Evolutionary conservation across 2,797 vertebrate genomes (phyloP).

Genomic region (Phrynocephalus vlangalii): DNA sequence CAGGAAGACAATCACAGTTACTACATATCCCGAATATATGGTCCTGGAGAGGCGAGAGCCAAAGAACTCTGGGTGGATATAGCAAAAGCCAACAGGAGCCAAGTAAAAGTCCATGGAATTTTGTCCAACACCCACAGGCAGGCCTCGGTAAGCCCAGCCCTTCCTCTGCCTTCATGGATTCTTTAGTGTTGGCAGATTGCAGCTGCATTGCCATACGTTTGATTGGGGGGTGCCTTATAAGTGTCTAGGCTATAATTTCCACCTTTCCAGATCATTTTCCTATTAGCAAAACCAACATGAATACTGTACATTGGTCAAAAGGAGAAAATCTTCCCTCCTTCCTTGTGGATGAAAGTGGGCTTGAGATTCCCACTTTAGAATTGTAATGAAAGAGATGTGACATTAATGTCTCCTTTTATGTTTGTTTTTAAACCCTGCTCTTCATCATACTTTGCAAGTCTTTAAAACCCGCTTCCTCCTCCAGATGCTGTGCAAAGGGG

Average conservation of each 20-base stretch:
- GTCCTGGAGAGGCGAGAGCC: slow-evolving; percentile 77
- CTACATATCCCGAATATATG: slow-evolving; percentile 85
- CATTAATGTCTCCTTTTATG: too few species aligned
- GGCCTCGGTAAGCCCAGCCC: slow-evolving; percentile 84
- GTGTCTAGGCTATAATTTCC: neutral
- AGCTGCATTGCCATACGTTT: neutral
- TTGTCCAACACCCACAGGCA: slow-evolving; percentile 91
- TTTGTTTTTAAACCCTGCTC: too few species aligned
- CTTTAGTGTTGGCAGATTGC: neutral
- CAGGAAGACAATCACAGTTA: slow-evolving; percentile 90
- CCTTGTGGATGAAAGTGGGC: too few species aligned
- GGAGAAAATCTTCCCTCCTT: too few species aligned
- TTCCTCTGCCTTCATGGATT: neutral
- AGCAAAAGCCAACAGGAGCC: slow-evolving; percentile 78
- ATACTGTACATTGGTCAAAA: neutral
- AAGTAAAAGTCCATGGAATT: slow-evolving; percentile 87
- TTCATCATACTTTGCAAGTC: too few species aligned
- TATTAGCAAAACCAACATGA: neutral
- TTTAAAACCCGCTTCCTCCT: too few species aligned
- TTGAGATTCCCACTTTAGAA: too few species aligned
- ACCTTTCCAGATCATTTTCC: too few species aligned
- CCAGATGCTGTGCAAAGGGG: too few species aligned
- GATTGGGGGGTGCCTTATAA: neutral
- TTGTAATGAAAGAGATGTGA: too few species aligned
- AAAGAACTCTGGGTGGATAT: slow-evolving; percentile 87